Percentiles rank a stretch among this genome's conserved stretches.
phyloP scores from a whole-genome alignment of 2,888 invertebrate genomes.

The Morpho deidamia region DNA sequence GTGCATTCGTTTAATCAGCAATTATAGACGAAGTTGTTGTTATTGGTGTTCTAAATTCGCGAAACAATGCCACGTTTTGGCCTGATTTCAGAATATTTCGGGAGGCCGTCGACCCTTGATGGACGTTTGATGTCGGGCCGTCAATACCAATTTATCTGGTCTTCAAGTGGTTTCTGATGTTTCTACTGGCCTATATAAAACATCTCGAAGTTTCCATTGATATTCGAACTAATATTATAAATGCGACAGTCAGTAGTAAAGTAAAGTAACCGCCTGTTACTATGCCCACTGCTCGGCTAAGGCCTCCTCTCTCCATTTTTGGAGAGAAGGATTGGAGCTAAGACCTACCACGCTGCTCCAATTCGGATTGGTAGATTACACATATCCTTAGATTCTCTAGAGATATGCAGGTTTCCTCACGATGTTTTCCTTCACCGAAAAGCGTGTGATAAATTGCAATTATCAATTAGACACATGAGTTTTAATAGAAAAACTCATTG shows the following conservation, averaged over 20 bases:
- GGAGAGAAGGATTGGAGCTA: no score
- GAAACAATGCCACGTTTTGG: constrained; percentile 11
- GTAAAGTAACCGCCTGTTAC: no score
- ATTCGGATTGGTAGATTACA: no score
- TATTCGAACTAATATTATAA: background rate
- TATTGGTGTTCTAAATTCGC: constrained; percentile 4
- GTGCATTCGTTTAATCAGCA: background rate
- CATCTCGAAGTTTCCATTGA: constrained; percentile 4
- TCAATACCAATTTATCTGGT: constrained; percentile 5
- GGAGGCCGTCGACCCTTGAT: constrained; percentile 16
- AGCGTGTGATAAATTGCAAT: no score
- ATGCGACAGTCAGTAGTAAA: background rate
- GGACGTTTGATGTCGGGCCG: background rate
- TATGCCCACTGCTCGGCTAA: no score
- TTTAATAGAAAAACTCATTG: no score
- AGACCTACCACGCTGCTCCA: no score
- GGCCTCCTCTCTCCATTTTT: no score
- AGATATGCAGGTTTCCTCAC: no score
- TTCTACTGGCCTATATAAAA: background rate
- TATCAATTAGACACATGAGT: no score
- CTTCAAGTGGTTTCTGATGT: constrained; percentile 1
- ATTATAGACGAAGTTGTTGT: background rate
- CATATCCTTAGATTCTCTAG: no score
- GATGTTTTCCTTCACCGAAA: no score
- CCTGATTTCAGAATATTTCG: constrained; percentile 13